Evolutionary conservation across 2,888 invertebrate genomes (phyloP), one percentile per base, ranked within the genome.

Genomic region (Chesias legatella): DNA sequence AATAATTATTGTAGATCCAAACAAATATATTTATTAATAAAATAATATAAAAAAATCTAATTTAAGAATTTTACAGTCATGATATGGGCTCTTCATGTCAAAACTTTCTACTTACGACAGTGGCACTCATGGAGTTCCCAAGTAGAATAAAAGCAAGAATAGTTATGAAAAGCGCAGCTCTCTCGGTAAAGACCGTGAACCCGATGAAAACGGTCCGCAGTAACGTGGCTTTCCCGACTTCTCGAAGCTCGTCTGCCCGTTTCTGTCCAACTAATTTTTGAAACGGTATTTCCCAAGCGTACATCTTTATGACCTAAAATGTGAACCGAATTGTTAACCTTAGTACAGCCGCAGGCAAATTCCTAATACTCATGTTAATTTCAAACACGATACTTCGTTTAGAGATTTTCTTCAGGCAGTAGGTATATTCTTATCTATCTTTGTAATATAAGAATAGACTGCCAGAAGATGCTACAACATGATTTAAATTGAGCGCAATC

Each of bases 241-340:
- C 88, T 39, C 71, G 76, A 43, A 89, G 49, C 45, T 88, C 89
- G 0, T 88, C 91, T 69, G 88, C 89, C 65, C 98, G 83, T 7
- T 94, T 93, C 33, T 91, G 78, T 7, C 91, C 90, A 0, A 98
- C 93, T 6, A 97, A 89, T 45, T 92, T 91, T 51, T 94, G 92
- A 65, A 98, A 98, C 0, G 97, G 95, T 55, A 92, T 92, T 74
- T 98, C 98, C 95, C 98, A 98, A 1, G 96, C 95, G 69, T 98
- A 98, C 97, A 98, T 98, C 89, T 98, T 98, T 47, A 98, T 95
- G 0, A 98, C 96, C 89, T 95, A 84, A 49, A 61, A 52, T 61
- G 34, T 24, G n/a, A 22, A 20, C 8, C 3, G 24, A 37, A 25
- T 8, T 8, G 5, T 9, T 1, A 8, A 8, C 7, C 22, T 22